Evolutionary conservation across 2,113 vertebrate species (phyloP).

Genomic region (Anseranas semipalmata): DNA sequence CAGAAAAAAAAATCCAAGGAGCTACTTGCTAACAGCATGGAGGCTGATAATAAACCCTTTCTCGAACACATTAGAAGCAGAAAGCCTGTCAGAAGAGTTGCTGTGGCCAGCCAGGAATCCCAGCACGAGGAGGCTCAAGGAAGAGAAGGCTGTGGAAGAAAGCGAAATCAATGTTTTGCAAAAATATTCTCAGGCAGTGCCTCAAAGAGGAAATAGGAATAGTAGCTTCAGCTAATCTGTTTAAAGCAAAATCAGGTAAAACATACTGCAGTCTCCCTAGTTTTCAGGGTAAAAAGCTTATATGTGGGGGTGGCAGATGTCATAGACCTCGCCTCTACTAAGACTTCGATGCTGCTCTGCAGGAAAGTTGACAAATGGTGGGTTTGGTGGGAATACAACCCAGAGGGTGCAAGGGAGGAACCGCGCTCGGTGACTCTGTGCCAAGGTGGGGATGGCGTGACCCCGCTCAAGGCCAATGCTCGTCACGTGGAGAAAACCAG

Average conservation of each 20-base stretch:
- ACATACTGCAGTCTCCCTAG: background rate
- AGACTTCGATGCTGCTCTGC: background rate
- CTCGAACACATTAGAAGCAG: background rate
- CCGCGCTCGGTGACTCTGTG: background rate
- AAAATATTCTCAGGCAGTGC: background rate
- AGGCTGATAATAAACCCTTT: slow-evolving; percentile 14
- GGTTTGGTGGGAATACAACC: background rate
- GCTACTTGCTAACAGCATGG: background rate
- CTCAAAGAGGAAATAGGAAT: background rate
- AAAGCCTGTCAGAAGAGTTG: background rate
- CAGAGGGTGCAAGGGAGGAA: background rate
- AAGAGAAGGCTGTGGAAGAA: background rate
- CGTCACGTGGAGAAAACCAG: background rate
- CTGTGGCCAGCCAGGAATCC: background rate
- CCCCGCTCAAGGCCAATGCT: background rate
- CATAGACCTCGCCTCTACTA: rapidly evolving
- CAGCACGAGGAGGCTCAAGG: background rate
- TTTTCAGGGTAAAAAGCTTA: background rate
- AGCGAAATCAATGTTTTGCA: background rate
- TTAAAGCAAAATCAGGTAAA: background rate
- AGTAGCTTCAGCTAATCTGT: background rate
- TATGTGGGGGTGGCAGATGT: rapidly evolving
- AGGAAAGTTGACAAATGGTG: background rate
- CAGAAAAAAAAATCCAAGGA: slow-evolving; percentile 19
- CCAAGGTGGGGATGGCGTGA: background rate